Evolutionary conservation across 2,888 invertebrate species (phyloP).

Genomic region (Rhogogaster chlorosoma): DNA sequence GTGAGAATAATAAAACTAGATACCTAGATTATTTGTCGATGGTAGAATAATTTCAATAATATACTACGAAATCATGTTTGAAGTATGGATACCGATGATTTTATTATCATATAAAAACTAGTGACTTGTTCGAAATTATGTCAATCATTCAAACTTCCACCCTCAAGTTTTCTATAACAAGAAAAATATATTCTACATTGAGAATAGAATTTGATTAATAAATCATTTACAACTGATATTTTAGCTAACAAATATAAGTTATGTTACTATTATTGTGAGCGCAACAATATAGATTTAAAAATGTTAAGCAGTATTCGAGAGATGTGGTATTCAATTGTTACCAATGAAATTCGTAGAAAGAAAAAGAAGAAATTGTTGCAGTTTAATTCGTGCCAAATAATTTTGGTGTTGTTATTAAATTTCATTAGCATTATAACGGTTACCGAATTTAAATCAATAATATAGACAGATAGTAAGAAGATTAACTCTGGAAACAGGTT

Average conservation of each 20-base stretch:
- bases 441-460: not conserved
- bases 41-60: not conserved
- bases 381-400: constrained; percentile 13
- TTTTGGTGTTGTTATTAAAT: constrained; percentile 22
- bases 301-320: not conserved
- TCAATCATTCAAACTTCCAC: not conserved
- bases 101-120: constrained; percentile 16
- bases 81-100: not conserved
- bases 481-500: not conserved
- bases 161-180: not conserved
- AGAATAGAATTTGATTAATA: not conserved
- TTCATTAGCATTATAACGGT: not conserved
- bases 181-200: not conserved
- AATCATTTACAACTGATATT: not conserved
- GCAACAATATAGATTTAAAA: not conserved
- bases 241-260: constrained; percentile 7
- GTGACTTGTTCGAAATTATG: not conserved
- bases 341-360: not conserved
- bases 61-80: not conserved
- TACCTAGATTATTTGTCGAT: constrained; percentile 6
- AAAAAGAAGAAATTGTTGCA: constrained; percentile 5
- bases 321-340: constrained; percentile 16
- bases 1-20: not conserved
- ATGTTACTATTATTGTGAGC: not conserved
- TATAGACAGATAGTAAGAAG: not conserved